Conservation (phyloP, 1,140 invertebrate genomes). For the Drosophila albomicans region DNA sequence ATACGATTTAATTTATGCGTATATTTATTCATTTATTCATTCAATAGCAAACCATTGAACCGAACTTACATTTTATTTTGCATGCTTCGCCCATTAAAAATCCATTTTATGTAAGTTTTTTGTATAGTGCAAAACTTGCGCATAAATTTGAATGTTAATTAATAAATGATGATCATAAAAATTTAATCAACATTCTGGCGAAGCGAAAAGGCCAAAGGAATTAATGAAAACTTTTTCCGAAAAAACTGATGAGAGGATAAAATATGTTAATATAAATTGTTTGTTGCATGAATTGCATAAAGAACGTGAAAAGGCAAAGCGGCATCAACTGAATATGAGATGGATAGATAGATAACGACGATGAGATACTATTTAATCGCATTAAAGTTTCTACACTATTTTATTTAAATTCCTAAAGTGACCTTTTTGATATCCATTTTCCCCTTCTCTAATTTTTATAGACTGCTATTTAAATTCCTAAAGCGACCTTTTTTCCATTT, state of each 20-base stretch:
- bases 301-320: background rate
- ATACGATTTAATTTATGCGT: slow-evolving; percentile 29
- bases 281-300: slow-evolving; percentile 22
- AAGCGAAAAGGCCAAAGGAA: slow-evolving; percentile 12
- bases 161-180: slow-evolving; percentile 50
- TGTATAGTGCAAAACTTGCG: slow-evolving; percentile 10
- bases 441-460: too few species aligned
- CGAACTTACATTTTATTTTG: slow-evolving; percentile 34
- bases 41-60: slow-evolving; percentile 36
- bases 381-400: too few species aligned
- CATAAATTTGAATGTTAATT: slow-evolving; percentile 49
- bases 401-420: too few species aligned
- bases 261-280: slow-evolving; percentile 43
- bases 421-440: too few species aligned
- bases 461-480: too few species aligned
- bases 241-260: slow-evolving; percentile 7
- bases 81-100: slow-evolving; percentile 48
- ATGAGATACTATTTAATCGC: too few species aligned
- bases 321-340: too few species aligned
- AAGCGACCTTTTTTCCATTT: too few species aligned
- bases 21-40: slow-evolving; percentile 36
- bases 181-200: slow-evolving; percentile 57
- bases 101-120: slow-evolving; percentile 23
- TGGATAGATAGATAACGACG: background rate
- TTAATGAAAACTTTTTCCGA: slow-evolving; percentile 10